Evolutionary conservation across 2,797 vertebrate species (phyloP).

Genomic region (Catamblyrhynchus diadema): DNA sequence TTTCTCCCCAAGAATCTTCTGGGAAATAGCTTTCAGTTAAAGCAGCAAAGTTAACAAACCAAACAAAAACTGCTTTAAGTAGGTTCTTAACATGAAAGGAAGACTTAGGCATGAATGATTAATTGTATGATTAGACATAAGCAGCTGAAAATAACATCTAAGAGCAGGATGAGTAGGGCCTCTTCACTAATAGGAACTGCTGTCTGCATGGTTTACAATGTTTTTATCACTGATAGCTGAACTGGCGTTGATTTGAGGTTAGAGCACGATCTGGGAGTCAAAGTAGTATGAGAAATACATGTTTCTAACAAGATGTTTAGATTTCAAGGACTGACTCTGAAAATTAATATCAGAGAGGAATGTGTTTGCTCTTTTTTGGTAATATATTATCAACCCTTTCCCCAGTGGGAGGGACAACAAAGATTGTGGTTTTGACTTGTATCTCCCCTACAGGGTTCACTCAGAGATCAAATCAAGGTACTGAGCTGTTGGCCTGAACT

Average conservation of each 20-base stretch:
- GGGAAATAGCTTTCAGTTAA: not conserved
- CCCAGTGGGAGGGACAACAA: not conserved
- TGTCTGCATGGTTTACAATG: not conserved
- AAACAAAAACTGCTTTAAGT: not conserved
- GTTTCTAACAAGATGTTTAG: slow-evolving; percentile 37
- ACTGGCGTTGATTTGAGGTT: slow-evolving; percentile 2
- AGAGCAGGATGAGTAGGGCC: slow-evolving; percentile 1
- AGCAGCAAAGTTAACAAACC: not conserved
- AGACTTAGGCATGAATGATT: not conserved
- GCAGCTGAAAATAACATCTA: slow-evolving; percentile 7
- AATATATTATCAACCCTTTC: not conserved
- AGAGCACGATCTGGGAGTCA: not conserved
- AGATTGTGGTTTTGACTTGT: not conserved
- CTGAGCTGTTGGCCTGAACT: not conserved
- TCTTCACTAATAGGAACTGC: not conserved
- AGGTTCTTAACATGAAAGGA: not conserved
- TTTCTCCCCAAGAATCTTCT: not conserved
- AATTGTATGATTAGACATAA: slow-evolving; percentile 13
- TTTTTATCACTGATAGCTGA: slow-evolving; percentile 22
- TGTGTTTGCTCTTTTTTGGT: not conserved
- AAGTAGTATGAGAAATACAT: slow-evolving; percentile 27
- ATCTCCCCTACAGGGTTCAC: not conserved
- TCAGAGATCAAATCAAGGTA: not conserved
- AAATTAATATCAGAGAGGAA: not conserved
- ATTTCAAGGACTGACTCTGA: slow-evolving; percentile 1